These are phyloP conservation scores for Graptemys geographica DNA, from an alignment of 2,797 vertebrate species.

Conservation along the genomic window DNA sequence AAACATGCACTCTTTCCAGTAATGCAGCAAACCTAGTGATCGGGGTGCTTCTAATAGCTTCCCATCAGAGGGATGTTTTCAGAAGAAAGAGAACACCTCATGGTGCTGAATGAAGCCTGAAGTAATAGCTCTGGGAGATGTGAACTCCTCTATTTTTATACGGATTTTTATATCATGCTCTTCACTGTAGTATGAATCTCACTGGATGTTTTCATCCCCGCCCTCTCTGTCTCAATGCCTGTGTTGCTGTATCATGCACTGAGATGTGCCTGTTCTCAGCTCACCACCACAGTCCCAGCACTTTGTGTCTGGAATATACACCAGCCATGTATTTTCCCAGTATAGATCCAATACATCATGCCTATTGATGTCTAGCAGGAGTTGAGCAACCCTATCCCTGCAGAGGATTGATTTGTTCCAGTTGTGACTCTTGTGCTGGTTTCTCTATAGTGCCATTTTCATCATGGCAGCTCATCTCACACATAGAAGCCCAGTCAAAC, in stretches of 20 bases:
- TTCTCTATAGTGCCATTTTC: background rate
- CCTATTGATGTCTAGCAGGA: background rate
- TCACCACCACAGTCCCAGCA: background rate
- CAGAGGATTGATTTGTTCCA: background rate
- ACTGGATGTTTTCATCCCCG: too few relatives aligned
- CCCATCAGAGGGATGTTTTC: background rate
- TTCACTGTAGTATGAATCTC: too few relatives aligned
- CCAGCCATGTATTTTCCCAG: background rate
- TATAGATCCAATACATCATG: background rate
- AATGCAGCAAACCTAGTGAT: too few relatives aligned
- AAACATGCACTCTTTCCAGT: too few relatives aligned
- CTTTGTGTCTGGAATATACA: background rate
- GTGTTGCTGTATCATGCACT: background rate
- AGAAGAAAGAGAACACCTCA: background rate
- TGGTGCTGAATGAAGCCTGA: background rate
- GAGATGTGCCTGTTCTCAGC: background rate
- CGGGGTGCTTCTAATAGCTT: too few relatives aligned
- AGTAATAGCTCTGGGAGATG: background rate
- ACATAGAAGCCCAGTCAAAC: fast-evolving
- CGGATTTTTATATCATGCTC: too few relatives aligned
- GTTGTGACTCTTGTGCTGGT: fast-evolving
- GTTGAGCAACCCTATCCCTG: background rate
- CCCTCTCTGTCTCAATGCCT: background rate
- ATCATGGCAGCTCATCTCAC: background rate
- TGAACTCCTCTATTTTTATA: background rate